Base-by-base conservation (phyloP, 2,113 vertebrate genomes). In the Pachyramphus minor region DNA sequence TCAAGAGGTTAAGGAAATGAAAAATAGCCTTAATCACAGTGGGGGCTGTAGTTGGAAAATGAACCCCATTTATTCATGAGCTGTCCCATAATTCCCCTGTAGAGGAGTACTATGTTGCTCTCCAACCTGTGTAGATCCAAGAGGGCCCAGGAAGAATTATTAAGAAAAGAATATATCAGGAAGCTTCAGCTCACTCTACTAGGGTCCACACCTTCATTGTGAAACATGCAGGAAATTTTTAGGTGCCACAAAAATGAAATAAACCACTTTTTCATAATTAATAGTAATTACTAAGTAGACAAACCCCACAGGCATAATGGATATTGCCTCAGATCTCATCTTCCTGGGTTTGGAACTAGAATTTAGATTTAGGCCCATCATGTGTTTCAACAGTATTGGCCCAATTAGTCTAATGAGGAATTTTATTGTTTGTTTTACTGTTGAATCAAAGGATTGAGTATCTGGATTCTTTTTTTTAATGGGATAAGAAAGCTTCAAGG, bases 361-460 rank as follows among this genome's bases (percentile, higher is more conserved):
- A 90, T 87, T 95, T 69, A 85, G 49, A 76, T 85, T 80, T 64
- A 93, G 87, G 10, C 42, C 60, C 27, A 42, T 89, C 53, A 18
- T 19, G 49, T 14, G 76, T 84, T 85, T 87, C 42, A 95, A 69
- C 33, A 71, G 39, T 82, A 59, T 89, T 85, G 62, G 55, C 50
- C 91, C 84, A 92, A 89, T 93, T 95, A 93, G 82, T 87, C 66
- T 96, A 97, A 95, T 87, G 90, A 95, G 93, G 80, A 73, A 84
- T 92, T 92, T 90, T 89, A 85, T 89, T 71, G 64, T 89, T 96
- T 93, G 64, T 84, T 95, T 96, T 96, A 90, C 84, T 93, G 45
- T 88, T 90, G 86, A 95, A 92, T 87, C 16, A 39, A 92, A 90
- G 86, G 73, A 90, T 92, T 71, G n/a, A 84, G 55, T 92, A 49